Conservation (phyloP, 1,140 invertebrate species). For the Drosophila dunni region DNA sequence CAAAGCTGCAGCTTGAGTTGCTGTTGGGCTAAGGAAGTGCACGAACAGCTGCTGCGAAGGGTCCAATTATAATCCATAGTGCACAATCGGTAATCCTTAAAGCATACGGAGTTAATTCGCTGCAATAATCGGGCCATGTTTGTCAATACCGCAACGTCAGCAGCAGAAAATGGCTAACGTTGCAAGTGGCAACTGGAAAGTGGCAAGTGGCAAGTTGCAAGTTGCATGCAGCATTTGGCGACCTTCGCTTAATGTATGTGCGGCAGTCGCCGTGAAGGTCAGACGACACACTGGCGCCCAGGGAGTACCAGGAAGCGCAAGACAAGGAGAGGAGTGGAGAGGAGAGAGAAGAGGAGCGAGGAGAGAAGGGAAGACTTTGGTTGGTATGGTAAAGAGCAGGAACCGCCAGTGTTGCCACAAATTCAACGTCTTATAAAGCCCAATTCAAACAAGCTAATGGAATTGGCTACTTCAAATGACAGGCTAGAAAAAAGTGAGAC, state of each 20-base stretch:
- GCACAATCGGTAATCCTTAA: constrained; percentile 1
- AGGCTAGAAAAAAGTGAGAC: too few species aligned
- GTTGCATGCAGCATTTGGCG: not conserved
- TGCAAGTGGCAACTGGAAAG: too few species aligned
- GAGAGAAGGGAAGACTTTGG: too few species aligned
- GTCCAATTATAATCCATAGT: constrained; percentile 1
- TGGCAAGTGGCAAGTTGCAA: constrained; percentile 3
- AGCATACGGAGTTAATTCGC: constrained; percentile 5
- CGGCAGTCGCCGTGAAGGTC: constrained; percentile 21
- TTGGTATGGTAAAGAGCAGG: too few species aligned
- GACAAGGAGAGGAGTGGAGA: too few species aligned
- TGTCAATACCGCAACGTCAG: constrained; percentile 14
- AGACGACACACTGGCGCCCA: constrained; percentile 3
- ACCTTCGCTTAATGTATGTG: constrained; percentile 33
- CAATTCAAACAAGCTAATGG: too few species aligned
- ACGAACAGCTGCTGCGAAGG: not conserved
- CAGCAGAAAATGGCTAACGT: not conserved
- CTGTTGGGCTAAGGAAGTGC: not conserved
- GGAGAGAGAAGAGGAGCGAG: too few species aligned
- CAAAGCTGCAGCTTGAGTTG: not conserved
- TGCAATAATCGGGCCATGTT: not conserved
- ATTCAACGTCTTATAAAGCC: too few species aligned
- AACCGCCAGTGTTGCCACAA: too few species aligned
- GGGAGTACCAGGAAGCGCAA: not conserved
- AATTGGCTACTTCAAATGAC: too few species aligned